Percentiles rank a stretch among this genome's conserved stretches.
Evolutionary conservation across 2,113 vertebrate genomes (phyloP).

Genomic region (Xiphophorus maculatus): DNA sequence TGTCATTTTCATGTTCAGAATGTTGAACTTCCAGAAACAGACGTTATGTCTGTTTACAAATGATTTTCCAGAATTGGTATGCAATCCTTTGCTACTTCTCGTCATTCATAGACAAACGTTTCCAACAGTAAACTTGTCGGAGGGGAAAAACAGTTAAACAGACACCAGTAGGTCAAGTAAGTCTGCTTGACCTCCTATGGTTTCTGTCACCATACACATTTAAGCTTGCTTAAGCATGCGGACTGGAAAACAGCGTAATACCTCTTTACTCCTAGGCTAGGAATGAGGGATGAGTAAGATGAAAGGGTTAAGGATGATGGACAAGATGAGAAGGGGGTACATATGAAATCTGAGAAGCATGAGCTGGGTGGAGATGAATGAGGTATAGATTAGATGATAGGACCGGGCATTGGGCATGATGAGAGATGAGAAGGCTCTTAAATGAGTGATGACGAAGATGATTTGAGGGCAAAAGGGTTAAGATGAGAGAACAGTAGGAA

Average conservation of each 20-base stretch:
- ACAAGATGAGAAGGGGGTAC: background rate
- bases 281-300: conserved; percentile 8
- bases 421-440: too few relatives aligned
- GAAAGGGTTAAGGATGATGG: background rate
- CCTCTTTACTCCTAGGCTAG: conserved; percentile 5
- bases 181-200: conserved; percentile 77
- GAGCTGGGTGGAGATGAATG: background rate
- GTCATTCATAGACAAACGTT: conserved; percentile 31
- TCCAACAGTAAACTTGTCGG: conserved; percentile 44
- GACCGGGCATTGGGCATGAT: too few relatives aligned
- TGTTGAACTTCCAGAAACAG: conserved; percentile 20
- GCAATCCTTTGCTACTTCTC: conserved; percentile 10
- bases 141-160: conserved; percentile 25
- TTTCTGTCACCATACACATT: conserved; percentile 41
- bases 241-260: conserved; percentile 5
- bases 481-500: background rate
- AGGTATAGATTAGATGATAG: background rate
- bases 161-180: conserved; percentile 62
- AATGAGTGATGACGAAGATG: background rate
- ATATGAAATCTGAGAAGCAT: too few relatives aligned
- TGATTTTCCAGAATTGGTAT: conserved; percentile 39
- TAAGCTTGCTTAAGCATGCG: conserved; percentile 16
- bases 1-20: background rate
- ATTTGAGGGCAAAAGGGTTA: background rate
- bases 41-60: conserved; percentile 22